Conservation (phyloP, 35 echinoderm and acorn worm genomes). For the Apostichopus californicus region DNA sequence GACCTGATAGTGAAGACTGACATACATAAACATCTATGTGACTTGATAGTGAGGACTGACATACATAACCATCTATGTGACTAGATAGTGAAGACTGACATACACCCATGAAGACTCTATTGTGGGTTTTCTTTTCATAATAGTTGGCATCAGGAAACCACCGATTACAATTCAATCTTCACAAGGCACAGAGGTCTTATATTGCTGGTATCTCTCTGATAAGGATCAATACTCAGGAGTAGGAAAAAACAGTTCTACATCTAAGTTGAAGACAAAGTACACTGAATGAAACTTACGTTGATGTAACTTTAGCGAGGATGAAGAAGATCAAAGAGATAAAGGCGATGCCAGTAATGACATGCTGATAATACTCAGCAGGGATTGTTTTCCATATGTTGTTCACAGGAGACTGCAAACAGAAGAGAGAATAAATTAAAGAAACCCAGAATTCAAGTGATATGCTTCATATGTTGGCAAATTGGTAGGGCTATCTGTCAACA, state of each 20-base stretch:
- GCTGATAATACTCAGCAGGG: constrained; percentile 63
- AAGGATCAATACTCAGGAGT: too few relatives aligned
- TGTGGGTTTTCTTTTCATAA: not conserved
- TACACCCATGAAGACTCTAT: too few relatives aligned
- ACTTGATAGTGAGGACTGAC: too few relatives aligned
- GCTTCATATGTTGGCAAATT: too few relatives aligned
- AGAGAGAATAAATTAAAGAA: not conserved
- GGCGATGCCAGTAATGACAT: constrained; percentile 59
- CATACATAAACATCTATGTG: too few relatives aligned
- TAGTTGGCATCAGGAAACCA: not conserved
- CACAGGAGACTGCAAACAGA: constrained; percentile 70
- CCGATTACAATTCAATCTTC: not conserved
- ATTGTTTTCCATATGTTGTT: constrained; percentile 62
- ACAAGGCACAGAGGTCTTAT: not conserved
- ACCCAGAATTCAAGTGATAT: too few relatives aligned
- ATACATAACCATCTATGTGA: too few relatives aligned
- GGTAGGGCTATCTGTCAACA: too few relatives aligned
- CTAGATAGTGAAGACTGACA: too few relatives aligned
- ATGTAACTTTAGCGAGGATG: constrained; percentile 74
- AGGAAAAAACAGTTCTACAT: too few relatives aligned
- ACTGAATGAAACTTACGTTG: constrained; percentile 56
- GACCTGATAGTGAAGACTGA: too few relatives aligned
- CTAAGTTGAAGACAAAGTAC: too few relatives aligned
- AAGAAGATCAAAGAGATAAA: constrained; percentile 77
- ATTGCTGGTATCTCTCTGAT: not conserved